Evolutionary conservation across 2,888 invertebrate species (phyloP).

Genomic region (Mythimna lalbum): DNA sequence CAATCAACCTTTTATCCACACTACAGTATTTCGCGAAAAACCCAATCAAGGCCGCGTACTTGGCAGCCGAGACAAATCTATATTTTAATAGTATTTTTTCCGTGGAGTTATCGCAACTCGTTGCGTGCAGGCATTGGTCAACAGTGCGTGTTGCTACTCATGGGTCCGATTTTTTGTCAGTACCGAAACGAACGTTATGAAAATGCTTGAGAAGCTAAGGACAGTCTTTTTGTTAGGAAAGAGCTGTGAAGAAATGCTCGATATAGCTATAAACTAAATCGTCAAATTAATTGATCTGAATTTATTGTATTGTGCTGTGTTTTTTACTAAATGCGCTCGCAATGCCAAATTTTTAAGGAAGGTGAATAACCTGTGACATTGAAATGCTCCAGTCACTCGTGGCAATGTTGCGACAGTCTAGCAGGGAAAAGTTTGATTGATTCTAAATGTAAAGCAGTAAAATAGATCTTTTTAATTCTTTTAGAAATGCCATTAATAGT

Average conservation of each 20-base stretch:
- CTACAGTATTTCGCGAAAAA: constrained; percentile 80
- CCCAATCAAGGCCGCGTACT: constrained; percentile 81
- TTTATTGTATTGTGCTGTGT: constrained; percentile 3
- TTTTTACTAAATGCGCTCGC: constrained; percentile 9
- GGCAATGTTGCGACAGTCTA: constrained; percentile 39
- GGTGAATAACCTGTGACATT: constrained; percentile 55
- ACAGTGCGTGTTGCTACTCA: constrained; percentile 77
- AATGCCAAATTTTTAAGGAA: constrained; percentile 39
- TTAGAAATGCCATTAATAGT: neutral
- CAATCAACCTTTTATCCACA: constrained; percentile 75
- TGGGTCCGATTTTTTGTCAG: constrained; percentile 54
- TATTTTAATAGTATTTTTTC: constrained; percentile 79
- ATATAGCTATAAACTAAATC: constrained; percentile 19
- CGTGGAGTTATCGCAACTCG: constrained; percentile 72
- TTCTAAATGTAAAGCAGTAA: constrained; percentile 13
- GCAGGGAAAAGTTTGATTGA: constrained; percentile 26
- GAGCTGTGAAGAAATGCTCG: constrained; percentile 13
- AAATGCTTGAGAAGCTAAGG: constrained; percentile 42
- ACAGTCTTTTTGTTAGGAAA: constrained; percentile 15
- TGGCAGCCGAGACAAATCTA: constrained; percentile 86
- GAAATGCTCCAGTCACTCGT: constrained; percentile 50
- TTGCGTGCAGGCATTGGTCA: constrained; percentile 81
- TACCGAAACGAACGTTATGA: constrained; percentile 47
- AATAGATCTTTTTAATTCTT: neutral
- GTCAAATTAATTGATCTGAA: constrained; percentile 8